phyloP scores from a whole-genome alignment of 2,113 vertebrate species.

The Typhlomys cinereus region DNA sequence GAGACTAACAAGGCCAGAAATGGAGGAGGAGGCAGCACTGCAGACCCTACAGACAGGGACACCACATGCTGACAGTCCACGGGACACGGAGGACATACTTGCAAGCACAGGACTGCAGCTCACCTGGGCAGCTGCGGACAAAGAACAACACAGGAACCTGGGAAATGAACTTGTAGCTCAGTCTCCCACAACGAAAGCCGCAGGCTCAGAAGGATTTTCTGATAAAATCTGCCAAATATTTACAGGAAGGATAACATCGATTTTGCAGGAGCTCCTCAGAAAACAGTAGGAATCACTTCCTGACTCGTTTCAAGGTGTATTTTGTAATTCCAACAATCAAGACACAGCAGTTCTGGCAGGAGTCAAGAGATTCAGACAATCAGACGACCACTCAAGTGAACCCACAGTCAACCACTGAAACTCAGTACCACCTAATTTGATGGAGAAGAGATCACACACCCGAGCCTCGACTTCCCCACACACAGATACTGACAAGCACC shows the following conservation, averaged over 20 bases:
- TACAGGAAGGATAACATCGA: background rate
- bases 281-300: background rate
- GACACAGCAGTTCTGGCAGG: rapidly evolving
- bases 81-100: background rate
- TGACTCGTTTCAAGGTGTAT: background rate
- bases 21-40: background rate
- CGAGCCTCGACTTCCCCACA: background rate
- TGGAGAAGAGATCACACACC: background rate
- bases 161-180: background rate
- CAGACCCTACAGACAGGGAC: background rate
- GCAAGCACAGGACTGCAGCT: background rate
- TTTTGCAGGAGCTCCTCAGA: background rate
- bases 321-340: background rate
- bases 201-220: background rate
- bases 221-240: background rate
- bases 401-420: background rate
- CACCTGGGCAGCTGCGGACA: background rate
- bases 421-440: rapidly evolving
- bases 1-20: background rate
- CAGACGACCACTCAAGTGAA: background rate
- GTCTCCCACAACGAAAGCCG: background rate
- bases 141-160: rapidly evolving
- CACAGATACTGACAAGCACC: rapidly evolving
- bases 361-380: background rate
- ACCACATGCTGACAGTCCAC: background rate